Base-by-base conservation (phyloP, 2,888 invertebrate species). In the Trachelus stipa region DNA sequence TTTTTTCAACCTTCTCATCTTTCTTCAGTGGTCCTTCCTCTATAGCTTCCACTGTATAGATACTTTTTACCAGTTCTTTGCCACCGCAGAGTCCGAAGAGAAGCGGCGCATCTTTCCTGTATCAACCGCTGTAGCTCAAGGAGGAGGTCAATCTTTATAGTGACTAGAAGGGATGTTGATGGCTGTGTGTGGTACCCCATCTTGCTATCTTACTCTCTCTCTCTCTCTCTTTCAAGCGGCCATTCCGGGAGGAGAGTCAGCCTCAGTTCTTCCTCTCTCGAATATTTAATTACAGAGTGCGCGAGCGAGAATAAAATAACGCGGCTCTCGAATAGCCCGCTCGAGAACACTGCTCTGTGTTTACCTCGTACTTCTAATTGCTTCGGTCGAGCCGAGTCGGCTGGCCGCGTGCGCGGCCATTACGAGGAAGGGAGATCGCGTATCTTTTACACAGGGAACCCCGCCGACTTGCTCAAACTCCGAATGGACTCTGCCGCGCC, bases 351-450 rank as follows among this genome's bases (percentile, higher is more conserved):
- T 79, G 84, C 88, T 87, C 90, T 90, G 87, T 90, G 89, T 90
- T 90, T 90, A 90, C 90, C 89, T 87, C 89, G 88, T 90, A 88
- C 88, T 90, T 90, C 90, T 90, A 90, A 90, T 90, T 90, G 89
- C 90, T 88, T 85, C 35, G 79, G 73, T 76, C 76, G 68, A 75
- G 73, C 35, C 81, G 82, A 85, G 81, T 83, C 83, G 84, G 82
- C 56, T 56, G 56, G 23, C 56, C 9, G 56, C 56, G 56, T 23
- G 56, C 56, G 56, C 86, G 84, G 83, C 86, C 85, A 87, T 88
- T 88, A 88, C 85, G 79, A 79, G 76, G 82, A 79, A 79, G 79
- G 79, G 73, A 84, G 84, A 86, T 84, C 85, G 76, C 85, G 81
- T 84, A 85, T 73, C 80, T 33, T 74, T 74, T 76, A 76, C 77